phyloP scores from a whole-genome alignment of 2,888 invertebrate genomes.

The Cantharis rustica region DNA sequence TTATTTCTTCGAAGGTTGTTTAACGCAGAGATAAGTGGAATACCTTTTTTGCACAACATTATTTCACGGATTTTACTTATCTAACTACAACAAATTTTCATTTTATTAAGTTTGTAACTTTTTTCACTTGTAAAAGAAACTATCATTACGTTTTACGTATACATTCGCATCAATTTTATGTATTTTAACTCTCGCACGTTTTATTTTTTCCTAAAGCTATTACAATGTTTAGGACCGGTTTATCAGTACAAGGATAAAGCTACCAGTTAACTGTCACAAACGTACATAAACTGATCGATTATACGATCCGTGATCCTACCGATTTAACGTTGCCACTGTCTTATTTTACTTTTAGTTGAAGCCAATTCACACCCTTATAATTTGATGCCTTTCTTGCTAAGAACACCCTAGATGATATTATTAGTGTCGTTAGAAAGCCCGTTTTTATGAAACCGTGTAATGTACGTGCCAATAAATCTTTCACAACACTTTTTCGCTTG shows the following conservation, averaged over 20 bases:
- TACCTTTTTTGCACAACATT: not conserved
- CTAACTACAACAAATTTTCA: not conserved
- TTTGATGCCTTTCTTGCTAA: not conserved
- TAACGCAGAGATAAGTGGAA: slow-evolving; percentile 18
- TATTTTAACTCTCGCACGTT: not conserved
- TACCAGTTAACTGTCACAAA: not conserved
- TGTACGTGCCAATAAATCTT: not conserved
- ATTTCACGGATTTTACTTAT: not conserved
- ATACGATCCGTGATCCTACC: not conserved
- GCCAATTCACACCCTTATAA: not conserved
- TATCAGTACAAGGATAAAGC: not conserved
- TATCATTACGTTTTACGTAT: not conserved
- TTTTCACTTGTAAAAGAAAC: not conserved
- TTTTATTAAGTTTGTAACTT: not conserved
- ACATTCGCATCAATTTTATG: not conserved
- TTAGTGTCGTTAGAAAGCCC: not conserved
- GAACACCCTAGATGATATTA: not conserved
- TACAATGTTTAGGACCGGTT: not conserved
- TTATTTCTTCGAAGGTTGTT: slow-evolving; percentile 22
- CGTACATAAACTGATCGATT: not conserved
- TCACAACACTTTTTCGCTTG: not conserved
- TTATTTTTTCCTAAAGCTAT: not conserved
- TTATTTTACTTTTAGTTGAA: not conserved
- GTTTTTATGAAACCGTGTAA: not conserved
- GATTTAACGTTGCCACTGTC: not conserved